Base-by-base conservation (phyloP, 2,888 invertebrate genomes). In the Phalera bucephala region DNA sequence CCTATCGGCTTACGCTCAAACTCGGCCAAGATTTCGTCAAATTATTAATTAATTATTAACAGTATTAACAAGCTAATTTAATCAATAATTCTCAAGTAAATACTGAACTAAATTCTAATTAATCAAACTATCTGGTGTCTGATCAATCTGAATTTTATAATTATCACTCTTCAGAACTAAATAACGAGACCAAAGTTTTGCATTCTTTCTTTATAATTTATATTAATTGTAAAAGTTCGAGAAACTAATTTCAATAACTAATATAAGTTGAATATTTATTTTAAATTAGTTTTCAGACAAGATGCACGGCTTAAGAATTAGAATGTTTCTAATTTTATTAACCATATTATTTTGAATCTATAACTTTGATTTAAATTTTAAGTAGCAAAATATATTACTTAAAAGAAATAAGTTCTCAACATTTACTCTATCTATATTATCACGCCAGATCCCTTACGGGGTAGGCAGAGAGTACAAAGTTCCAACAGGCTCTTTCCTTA, bases 201-300 rank as follows among this genome's bases (percentile, higher is more conserved):
- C 11, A 23, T 25, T 25, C 12, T 25, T 8, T 25, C 11, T 2
- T 12, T 8, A 25, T 25, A 25, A 12, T 25, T 25, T 8, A 25
- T 25, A 12, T 25, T 25, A 12, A 25, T 25, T 25, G 12, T 7
- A 13, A 12, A 25, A 25, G 25, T 25, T 25, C 7, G 7, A 12
- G 25, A 12, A 25, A 25, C 8, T 23, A 11, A 23, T 23, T 23
- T 23, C 23, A 23, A 23, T 23, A 23, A 11, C n/a, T 25, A 25
- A 25, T 25, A 11, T 25, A 25, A 25, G 12, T 25, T 25, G 25
- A 25, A 7, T 12, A 25, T 25, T n/a, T n/a, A n/a, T n/a, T 25
- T 25, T 12, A 12, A 25, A 12, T 25, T 12, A 25, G 12, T 25
- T 25, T n/a, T 12, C 1, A 7, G 12, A 8, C 12, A 25, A 25